Evolutionary conservation across 2,797 vertebrate species (phyloP), one percentile per base, ranked within the genome.

Genomic region (Sebastes kiyomatsui): DNA sequence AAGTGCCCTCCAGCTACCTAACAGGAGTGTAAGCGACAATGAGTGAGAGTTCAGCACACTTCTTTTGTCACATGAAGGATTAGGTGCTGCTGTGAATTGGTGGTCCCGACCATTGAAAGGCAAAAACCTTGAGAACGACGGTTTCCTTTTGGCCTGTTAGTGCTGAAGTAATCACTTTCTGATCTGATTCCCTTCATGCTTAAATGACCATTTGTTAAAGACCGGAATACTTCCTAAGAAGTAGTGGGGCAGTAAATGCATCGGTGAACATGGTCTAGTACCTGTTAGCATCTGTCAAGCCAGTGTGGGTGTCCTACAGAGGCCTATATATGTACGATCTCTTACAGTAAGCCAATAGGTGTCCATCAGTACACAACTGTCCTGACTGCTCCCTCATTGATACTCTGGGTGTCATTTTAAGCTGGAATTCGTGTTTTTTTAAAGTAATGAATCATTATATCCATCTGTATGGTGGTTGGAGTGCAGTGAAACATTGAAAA

Each of bases 1-100:
- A 90, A 91, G 90, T 77, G 86, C 90, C 92, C 90, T 92, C 82
- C 67, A 89, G 90, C 90, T 86, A 79, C 81, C 81, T 74, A 78
- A 73, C 90, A 86, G 28, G 65, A 94, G 91, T 91, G 82, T 32
- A 54, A 70, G 68, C 27, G 25, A 77, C 77, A 75, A 79, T 23
- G 52, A 82, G 72, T 46, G 65, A 68, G 78, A 85, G 81, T 88
- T 87, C 25, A 84, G 59, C 87, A 79, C 81, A 86, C 82, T 88
- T 88, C 88, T 80, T 90, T 91, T 87, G 87, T 92, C 67, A 62
- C 49, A 6, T 77, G 59, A 77, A 81, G 82, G 84, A 85, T 91
- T 82, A 76, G 23, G 73, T 46, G 68, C 72, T 77, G 72, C 72
- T 75, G 72, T 70, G 81, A 85, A 82, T 84, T 72, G 67, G 62